Conservation (phyloP, 2,797 vertebrate genomes). For the Notolabrus celidotus region DNA sequence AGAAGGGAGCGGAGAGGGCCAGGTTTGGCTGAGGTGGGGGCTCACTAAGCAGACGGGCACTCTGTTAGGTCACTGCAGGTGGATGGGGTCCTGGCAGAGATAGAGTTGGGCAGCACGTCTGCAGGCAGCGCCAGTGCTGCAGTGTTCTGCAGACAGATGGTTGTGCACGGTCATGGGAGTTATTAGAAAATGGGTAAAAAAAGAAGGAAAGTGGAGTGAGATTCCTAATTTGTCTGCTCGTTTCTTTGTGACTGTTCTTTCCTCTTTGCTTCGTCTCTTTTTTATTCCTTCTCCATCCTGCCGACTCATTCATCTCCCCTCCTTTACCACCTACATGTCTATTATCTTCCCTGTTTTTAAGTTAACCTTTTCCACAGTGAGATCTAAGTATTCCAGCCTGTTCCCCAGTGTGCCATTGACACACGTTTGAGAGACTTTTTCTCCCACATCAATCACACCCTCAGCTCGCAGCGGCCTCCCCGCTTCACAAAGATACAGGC, state of each 20-base stretch:
- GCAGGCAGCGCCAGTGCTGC: conserved; percentile 23
- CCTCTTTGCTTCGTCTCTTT: too few relatives aligned
- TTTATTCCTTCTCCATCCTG: neutral
- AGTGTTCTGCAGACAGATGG: conserved; percentile 55
- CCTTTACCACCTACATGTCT: conserved; percentile 29
- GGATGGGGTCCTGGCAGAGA: conserved; percentile 55
- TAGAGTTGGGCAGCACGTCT: conserved; percentile 38
- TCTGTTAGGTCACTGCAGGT: conserved; percentile 63
- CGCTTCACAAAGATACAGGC: conserved; percentile 36
- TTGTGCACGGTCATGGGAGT: conserved; percentile 27
- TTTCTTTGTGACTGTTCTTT: neutral
- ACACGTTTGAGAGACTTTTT: conserved; percentile 7
- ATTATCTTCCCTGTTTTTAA: conserved; percentile 29
- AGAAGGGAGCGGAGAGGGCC: conserved; percentile 27
- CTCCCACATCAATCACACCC: conserved; percentile 48
- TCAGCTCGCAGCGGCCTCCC: conserved; percentile 12
- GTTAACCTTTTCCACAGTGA: conserved; percentile 49
- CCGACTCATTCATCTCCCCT: neutral
- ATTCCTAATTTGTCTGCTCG: neutral
- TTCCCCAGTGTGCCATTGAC: conserved; percentile 22
- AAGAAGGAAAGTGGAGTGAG: conserved; percentile 10
- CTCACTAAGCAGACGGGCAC: conserved; percentile 51
- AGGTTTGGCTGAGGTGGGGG: conserved; percentile 17
- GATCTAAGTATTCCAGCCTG: conserved; percentile 20
- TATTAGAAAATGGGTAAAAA: too few relatives aligned